Evolutionary conservation across 2,888 invertebrate genomes (phyloP), one percentile per base, ranked within the genome.

Genomic region (Noctua fimbriata): DNA sequence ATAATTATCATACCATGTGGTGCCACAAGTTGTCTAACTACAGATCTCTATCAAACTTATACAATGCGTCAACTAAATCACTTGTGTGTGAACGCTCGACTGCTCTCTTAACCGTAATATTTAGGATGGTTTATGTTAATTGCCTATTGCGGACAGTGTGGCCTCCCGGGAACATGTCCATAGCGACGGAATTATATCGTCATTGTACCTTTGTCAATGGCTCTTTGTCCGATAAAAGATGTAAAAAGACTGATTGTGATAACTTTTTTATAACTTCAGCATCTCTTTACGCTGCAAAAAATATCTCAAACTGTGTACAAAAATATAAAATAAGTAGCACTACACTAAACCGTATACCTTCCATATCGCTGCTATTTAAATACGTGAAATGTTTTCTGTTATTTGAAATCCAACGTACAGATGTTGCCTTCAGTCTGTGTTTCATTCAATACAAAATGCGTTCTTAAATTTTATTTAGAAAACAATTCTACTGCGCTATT

Each of bases 121-220:
- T 85, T 72, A 49, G 55, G 73, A 76, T 69, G 67, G 81, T 87
- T 82, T 83, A 89, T 86, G 83, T 81, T 86, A 87, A 87, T 86
- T 73, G 69, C 69, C 69, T 76, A 72, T 74, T 63, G 9, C 36
- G 2, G 41, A n/a, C 58, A 71, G 18, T 49, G 69, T 28, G 36
- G 47, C 36, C 36, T 85, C 76, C 52, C 60, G 58, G n/a, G 66
- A 69, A 63, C 36, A 76, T 76, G 49, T 32, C 36, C 14, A 44
- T 75, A 65, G 78, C 63, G 65, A 65, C 24, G 24, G 66, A 49
- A 67, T 49, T 36, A 78, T 73, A 52, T 32, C 44, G 67, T 60
- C 28, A 24, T 18, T 16, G 44, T 69, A 28, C 21, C 47, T 69
- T 55, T 60, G 60, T 73, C 47, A 70, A 77, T 65, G 3, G 52